These are phyloP conservation scores for Bos javanicus DNA, from an alignment of 2,113 vertebrate species.

Conservation along the genomic window DNA sequence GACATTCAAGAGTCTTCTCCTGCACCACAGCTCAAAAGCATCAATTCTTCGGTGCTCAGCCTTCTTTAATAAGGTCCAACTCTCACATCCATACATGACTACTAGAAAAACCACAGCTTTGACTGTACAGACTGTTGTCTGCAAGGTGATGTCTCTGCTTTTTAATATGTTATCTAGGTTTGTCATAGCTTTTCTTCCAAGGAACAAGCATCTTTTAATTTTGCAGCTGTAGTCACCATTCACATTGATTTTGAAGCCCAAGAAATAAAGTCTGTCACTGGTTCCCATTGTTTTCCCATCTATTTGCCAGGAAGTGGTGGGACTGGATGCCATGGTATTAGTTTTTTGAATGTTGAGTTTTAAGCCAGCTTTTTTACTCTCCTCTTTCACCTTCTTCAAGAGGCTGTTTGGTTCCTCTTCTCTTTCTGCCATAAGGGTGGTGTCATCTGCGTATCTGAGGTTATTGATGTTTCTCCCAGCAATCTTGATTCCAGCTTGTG, in stretches of 20 bases:
- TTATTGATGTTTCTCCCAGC: neutral
- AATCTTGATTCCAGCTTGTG: neutral
- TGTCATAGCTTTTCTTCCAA: neutral
- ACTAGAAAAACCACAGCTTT: neutral
- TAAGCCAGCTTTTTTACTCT: neutral
- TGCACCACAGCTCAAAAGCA: neutral
- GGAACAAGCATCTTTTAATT: neutral
- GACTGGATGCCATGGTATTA: neutral
- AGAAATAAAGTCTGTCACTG: neutral
- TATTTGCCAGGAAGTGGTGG: neutral
- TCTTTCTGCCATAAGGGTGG: neutral
- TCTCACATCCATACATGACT: neutral
- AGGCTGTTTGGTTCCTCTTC: neutral
- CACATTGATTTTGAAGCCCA: neutral
- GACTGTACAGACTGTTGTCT: neutral
- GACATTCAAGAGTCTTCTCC: neutral
- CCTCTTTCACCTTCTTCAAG: neutral
- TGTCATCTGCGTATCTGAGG: neutral
- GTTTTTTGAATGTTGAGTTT: neutral
- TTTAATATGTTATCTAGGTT: neutral
- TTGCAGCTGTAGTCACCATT: neutral
- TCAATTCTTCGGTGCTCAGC: neutral
- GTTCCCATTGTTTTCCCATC: neutral
- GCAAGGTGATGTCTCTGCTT: neutral
- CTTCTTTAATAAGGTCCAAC: neutral